Conservation (phyloP, 1,140 invertebrate genomes). For the Colletes latitarsis region DNA sequence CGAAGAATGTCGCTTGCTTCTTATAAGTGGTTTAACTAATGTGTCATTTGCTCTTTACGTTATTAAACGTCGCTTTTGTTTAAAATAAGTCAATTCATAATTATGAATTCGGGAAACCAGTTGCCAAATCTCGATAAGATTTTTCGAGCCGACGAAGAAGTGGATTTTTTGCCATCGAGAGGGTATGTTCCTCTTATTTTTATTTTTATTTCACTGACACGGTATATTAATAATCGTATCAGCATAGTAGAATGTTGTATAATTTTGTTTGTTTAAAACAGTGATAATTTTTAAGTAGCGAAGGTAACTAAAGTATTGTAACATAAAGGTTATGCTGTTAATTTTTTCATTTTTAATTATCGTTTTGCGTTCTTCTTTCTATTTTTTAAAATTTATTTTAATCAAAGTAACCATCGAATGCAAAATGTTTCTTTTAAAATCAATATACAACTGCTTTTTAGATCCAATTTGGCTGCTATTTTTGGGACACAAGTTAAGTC, state of each 20-base stretch:
- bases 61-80: too few species aligned
- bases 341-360: not conserved
- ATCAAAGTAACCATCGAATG: not conserved
- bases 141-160: constrained; percentile 71
- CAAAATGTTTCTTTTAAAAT: constrained; percentile 4
- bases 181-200: constrained; percentile 58
- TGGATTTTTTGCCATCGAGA: constrained; percentile 66
- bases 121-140: constrained; percentile 71
- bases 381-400: constrained; percentile 1
- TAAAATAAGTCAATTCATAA: not conserved
- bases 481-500: constrained; percentile 62
- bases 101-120: constrained; percentile 65
- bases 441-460: constrained; percentile 41
- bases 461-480: constrained; percentile 72
- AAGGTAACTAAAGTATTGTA: constrained; percentile 1
- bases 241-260: not conserved
- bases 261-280: not conserved
- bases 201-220: not conserved
- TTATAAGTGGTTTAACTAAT: not conserved
- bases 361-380: not conserved
- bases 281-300: not conserved
- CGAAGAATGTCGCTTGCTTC: not conserved
- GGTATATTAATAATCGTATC: constrained; percentile 4
- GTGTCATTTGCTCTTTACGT: not conserved
- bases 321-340: constrained; percentile 13